Conservation (phyloP, 1,140 invertebrate genomes). For the Nymphalis io region DNA sequence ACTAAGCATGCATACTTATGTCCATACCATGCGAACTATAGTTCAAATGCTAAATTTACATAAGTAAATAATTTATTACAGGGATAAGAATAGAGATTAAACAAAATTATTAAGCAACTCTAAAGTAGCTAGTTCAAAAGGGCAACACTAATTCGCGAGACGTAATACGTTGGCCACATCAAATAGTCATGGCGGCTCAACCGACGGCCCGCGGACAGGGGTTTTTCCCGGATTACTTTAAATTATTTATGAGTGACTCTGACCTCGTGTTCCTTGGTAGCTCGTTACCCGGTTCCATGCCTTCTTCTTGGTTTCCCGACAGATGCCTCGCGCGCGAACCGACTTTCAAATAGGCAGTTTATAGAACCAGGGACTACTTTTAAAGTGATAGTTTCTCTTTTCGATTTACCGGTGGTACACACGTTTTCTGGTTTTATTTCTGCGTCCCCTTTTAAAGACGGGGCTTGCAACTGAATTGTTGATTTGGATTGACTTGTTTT, state of each 20-base stretch:
- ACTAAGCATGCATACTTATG: neutral
- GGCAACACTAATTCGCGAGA: conserved; percentile 61
- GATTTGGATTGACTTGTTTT: conserved; percentile 41
- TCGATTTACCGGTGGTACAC: conserved; percentile 62
- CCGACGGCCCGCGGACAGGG: conserved; percentile 59
- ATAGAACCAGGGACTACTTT: conserved; percentile 60
- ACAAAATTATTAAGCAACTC: conserved; percentile 39
- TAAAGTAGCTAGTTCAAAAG: conserved; percentile 47
- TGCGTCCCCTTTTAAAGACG: conserved; percentile 43
- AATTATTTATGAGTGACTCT: conserved; percentile 78
- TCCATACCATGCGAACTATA: neutral
- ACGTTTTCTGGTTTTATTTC: conserved; percentile 53
- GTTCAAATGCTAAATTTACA: neutral
- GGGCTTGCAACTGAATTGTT: conserved; percentile 48
- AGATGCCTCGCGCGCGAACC: conserved; percentile 55
- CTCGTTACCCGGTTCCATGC: conserved; percentile 51
- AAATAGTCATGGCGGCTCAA: conserved; percentile 68
- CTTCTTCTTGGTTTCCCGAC: conserved; percentile 48
- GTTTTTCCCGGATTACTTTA: conserved; percentile 75
- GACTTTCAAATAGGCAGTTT: conserved; percentile 69
- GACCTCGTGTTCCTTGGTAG: conserved; percentile 57
- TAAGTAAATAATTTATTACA: neutral
- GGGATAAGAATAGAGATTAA: conserved; percentile 33
- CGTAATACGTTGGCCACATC: conserved; percentile 61
- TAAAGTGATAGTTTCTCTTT: conserved; percentile 68